Percentiles rank a stretch among this genome's conserved stretches.
Conservation (phyloP, 2,113 vertebrate species). For the Australoheros scitulus region DNA sequence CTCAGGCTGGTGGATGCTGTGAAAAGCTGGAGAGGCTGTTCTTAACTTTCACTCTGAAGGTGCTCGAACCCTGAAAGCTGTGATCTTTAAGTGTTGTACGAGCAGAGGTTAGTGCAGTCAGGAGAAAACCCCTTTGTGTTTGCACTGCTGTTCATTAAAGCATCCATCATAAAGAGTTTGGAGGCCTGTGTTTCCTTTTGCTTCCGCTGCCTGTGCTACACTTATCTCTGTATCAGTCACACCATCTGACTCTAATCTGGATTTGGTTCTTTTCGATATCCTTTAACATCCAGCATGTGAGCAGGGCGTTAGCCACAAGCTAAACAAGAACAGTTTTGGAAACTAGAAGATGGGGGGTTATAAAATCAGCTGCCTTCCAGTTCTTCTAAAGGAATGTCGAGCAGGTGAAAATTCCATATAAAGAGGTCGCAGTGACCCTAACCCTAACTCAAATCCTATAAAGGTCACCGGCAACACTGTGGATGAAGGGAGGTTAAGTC, state of each 20-base stretch:
- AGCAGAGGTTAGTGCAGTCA: neutral
- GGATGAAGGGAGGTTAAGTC: neutral
- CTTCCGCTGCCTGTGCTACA: too few species aligned
- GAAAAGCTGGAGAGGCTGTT: neutral
- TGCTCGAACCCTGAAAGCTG: neutral
- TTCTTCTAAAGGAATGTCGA: neutral
- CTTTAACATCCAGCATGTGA: neutral
- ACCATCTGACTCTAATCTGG: neutral
- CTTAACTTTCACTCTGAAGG: conserved; percentile 3
- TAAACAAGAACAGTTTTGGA: neutral
- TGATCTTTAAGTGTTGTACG: neutral
- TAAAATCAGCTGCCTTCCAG: neutral
- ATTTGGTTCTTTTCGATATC: neutral
- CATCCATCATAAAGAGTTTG: neutral
- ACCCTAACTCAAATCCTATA: neutral
- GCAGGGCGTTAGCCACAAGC: neutral
- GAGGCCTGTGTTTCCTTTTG: neutral
- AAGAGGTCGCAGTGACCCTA: too few species aligned
- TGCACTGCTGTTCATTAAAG: neutral
- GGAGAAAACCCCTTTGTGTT: neutral
- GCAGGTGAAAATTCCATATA: neutral
- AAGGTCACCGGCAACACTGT: neutral
- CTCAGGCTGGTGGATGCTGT: neutral
- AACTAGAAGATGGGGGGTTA: neutral
- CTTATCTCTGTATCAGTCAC: neutral